phyloP scores from a whole-genome alignment of 2,113 vertebrate genomes.

The Agapornis roseicollis region DNA sequence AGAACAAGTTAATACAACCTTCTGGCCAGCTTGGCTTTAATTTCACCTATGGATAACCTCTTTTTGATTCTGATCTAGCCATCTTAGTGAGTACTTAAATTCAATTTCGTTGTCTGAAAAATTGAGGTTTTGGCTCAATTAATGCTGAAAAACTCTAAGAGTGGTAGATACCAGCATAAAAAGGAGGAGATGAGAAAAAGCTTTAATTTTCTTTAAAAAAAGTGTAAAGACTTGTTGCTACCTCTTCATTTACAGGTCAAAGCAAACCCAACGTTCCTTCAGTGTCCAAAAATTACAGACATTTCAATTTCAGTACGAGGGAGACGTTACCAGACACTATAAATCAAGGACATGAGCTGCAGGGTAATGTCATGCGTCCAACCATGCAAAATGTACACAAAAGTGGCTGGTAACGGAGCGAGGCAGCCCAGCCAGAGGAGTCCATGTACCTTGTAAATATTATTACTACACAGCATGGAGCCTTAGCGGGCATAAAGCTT shows the following conservation, averaged over 20 bases:
- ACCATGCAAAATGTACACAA: neutral
- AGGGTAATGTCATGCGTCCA: neutral
- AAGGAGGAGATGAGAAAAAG: neutral
- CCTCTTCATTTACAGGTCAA: neutral
- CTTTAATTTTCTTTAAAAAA: neutral
- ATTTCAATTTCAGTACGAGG: neutral
- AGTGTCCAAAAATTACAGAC: neutral
- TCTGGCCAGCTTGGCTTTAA: neutral
- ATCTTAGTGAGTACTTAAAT: neutral
- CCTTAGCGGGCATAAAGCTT: neutral
- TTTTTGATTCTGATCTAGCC: neutral
- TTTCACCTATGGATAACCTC: neutral
- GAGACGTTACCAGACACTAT: neutral
- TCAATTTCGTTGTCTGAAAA: neutral
- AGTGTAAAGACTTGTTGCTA: neutral
- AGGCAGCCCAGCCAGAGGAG: neutral
- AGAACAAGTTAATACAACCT: neutral
- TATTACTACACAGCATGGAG: neutral
- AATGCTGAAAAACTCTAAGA: neutral
- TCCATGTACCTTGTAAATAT: constrained; percentile 1
- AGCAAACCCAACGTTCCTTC: neutral
- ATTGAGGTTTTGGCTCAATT: neutral
- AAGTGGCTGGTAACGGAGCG: neutral
- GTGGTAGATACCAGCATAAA: neutral
- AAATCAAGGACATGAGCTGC: neutral